Evolutionary conservation across 2,888 invertebrate species (phyloP), one percentile per base, ranked within the genome.

Genomic region (Steromphala cineraria): DNA sequence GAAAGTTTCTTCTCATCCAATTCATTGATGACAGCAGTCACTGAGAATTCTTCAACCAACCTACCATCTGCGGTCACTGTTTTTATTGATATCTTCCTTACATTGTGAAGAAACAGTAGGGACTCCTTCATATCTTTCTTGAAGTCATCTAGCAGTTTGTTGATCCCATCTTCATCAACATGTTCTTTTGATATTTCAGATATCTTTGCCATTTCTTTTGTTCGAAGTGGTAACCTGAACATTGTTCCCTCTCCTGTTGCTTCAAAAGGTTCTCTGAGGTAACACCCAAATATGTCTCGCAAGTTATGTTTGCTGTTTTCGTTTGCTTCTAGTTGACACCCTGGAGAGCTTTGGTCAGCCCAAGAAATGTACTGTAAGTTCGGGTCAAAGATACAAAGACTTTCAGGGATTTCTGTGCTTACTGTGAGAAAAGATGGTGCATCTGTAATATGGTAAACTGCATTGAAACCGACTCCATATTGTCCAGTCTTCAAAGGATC

Each of bases 391-490:
- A 87, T 78, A 80, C 87, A 86, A 53, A 90, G 52, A 53, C 81
- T 67, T 52, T 86, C 87, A n/a, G 80, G 81, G 5, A 76, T 79
- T 24, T 83, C 84, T 4, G 83, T 80, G 15, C 87, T 89, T 13
- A 81, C 84, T 8, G 91, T 89, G 40, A 91, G 79, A 82, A 92
- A 92, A 36, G 91, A 89, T 0, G 93, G 93, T 0, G 86, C 90
- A 80, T 93, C 92, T 40, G 93, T 92, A 19, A 93, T 56, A 82
- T 92, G 90, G 82, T 92, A 93, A 13, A 93, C 92, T 24, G 88
- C 89, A 84, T 92, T 93, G 83, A 93, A 92, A 0, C 93, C 93
- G 17, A 92, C 90, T 21, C 93, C 93, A 86, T 91, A 93, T 71
- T 92, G 90, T 4, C 93, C 92, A 0, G 91, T 92, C 82, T 91